These are phyloP conservation scores for Stegostoma tigrinum DNA, from an alignment of 2,113 vertebrate genomes.

Conservation along the genomic window DNA sequence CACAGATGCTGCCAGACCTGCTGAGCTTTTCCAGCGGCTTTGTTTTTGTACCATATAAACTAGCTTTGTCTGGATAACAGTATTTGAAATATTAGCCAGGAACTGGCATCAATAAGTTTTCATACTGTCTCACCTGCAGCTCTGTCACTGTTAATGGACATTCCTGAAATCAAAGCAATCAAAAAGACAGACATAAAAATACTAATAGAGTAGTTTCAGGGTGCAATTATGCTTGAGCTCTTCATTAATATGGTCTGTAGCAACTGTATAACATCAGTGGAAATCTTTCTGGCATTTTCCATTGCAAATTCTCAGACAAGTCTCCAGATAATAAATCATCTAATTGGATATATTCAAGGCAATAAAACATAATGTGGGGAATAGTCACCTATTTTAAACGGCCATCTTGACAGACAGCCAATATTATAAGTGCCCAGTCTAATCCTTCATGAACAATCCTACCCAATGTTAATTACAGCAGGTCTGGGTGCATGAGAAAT, in stretches of 20 bases:
- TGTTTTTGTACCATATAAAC: background rate
- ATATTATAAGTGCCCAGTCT: background rate
- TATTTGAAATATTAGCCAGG: background rate
- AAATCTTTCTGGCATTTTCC: background rate
- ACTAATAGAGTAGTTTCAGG: background rate
- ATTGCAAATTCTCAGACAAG: background rate
- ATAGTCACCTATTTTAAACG: background rate
- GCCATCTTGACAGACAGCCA: background rate
- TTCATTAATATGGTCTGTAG: background rate
- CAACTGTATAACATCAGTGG: background rate
- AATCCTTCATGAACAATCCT: background rate
- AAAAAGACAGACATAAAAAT: slow-evolving; percentile 2
- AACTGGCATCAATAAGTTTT: background rate
- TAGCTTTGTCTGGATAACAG: background rate
- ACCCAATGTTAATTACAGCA: background rate
- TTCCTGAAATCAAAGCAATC: background rate
- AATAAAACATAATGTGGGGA: background rate
- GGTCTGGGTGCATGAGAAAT: background rate
- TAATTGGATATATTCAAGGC: background rate
- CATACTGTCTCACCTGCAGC: slow-evolving; percentile 51
- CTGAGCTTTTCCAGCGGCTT: too few relatives aligned
- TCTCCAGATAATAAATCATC: background rate
- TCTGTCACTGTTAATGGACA: background rate
- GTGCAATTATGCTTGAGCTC: background rate
- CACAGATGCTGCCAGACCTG: too few relatives aligned